phyloP scores from a whole-genome alignment of 2,113 vertebrate species.

The Struthidea cinerea region DNA sequence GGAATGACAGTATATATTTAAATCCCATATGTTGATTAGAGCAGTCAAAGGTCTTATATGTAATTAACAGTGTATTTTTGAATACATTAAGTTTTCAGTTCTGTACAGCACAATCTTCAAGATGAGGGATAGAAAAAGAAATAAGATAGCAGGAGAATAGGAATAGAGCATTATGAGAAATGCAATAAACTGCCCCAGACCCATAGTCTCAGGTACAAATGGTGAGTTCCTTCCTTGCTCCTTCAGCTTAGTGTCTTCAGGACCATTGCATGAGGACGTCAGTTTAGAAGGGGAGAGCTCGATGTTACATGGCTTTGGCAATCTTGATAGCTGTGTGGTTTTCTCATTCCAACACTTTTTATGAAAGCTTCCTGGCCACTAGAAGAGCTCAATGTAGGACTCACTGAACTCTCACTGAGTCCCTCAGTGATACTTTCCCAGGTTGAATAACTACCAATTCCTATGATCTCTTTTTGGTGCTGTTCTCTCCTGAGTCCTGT shows the following conservation, averaged over 20 bases:
- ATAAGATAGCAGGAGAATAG: background rate
- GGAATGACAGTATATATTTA: constrained; percentile 22
- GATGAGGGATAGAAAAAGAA: background rate
- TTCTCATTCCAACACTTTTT: background rate
- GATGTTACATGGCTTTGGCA: background rate
- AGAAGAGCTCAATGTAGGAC: background rate
- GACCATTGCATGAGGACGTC: background rate
- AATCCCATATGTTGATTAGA: constrained; percentile 59
- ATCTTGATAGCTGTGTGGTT: background rate
- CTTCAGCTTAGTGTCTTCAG: background rate
- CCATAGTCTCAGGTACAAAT: accelerated
- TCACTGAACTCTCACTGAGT: background rate
- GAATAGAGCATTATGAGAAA: background rate
- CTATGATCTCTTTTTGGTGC: background rate
- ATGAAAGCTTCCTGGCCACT: background rate
- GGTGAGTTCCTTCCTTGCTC: background rate
- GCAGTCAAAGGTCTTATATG: constrained; percentile 18
- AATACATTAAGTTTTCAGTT: background rate
- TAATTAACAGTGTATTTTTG: background rate
- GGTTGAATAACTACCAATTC: background rate
- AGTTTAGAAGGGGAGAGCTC: background rate
- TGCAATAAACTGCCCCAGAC: background rate
- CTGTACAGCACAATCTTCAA: background rate
- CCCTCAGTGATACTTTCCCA: background rate
- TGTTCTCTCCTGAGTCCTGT: background rate